Base-by-base conservation (phyloP, 2,797 vertebrate species). In the Decapterus maruadsi region DNA sequence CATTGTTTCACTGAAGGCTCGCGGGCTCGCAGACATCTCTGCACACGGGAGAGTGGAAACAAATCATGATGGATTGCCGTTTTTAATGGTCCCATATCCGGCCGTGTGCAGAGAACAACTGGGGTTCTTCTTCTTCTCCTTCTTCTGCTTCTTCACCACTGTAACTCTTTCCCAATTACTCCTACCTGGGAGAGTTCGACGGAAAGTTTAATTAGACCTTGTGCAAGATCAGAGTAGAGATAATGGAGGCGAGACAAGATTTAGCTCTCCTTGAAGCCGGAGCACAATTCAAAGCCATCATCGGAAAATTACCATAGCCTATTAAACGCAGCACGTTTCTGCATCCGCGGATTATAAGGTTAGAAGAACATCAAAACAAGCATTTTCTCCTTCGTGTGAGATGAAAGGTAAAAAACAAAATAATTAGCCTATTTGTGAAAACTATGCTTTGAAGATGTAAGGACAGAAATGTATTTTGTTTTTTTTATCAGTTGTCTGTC, bases 361-460 rank as follows among this genome's bases (percentile, higher is more conserved):
- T 90, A 91, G 74, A 56, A 66, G 83, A 88, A 93, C 88, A 89
- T 93, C 90, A 94, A 93, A 92, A 91, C 83, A 87, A 90, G 78
- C 68, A 75, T 86, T 89, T 82, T 81, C 71, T 75, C 68, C 82
- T 59, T 64, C 82, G 57, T 54, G 43, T 17, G 82, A 92, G 91
- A 93, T 92, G 89, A 93, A 94, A 93, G 90, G 76, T 85, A 75
- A 75, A 90, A 89, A 89, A 89, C 81, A 81, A 92, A 90, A 92
- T 91, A 93, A 92, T 94, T 81, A 90, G 90, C 85, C 80, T 90
- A 87, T 90, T 93, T 93, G 85, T 78, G 77, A 87, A 75, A 90
- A 87, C 68, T 75, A 80, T 69, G 88, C 93, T 94, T 94, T 94
- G 91, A 93, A 93, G 93, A 89, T 78, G 75, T 36, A 74, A 60